Percentiles rank a stretch among this genome's conserved stretches.
Conservation (phyloP, 2,113 vertebrate genomes). For the Paradoxurus hermaphroditus region DNA sequence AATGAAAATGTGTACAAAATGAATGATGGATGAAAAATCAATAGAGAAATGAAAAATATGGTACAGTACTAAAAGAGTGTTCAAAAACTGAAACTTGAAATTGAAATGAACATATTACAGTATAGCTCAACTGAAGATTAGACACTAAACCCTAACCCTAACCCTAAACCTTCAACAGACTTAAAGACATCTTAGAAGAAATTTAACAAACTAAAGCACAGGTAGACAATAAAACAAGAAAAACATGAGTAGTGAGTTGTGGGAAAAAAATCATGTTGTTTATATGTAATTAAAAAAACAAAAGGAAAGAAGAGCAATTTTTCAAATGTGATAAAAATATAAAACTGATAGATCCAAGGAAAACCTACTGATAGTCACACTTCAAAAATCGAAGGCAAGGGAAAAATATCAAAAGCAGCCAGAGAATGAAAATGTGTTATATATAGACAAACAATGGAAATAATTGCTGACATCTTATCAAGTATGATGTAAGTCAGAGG, state of each 20-base stretch:
- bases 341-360: background rate
- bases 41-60: background rate
- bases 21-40: background rate
- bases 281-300: background rate
- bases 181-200: background rate
- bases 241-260: background rate
- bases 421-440: background rate
- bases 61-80: background rate
- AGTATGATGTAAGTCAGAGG: background rate
- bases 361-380: background rate
- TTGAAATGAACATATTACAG: background rate
- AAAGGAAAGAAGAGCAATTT: background rate
- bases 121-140: background rate
- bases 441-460: background rate
- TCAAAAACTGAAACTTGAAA: background rate
- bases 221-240: background rate
- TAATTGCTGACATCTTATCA: background rate
- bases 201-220: background rate
- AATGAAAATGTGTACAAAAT: background rate
- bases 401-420: background rate
- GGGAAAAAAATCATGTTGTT: background rate
- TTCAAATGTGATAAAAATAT: background rate
- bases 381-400: background rate
- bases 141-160: no score
- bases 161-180: background rate